Conservation (phyloP, 1,140 invertebrate genomes). For the Drosophila baimaii region DNA sequence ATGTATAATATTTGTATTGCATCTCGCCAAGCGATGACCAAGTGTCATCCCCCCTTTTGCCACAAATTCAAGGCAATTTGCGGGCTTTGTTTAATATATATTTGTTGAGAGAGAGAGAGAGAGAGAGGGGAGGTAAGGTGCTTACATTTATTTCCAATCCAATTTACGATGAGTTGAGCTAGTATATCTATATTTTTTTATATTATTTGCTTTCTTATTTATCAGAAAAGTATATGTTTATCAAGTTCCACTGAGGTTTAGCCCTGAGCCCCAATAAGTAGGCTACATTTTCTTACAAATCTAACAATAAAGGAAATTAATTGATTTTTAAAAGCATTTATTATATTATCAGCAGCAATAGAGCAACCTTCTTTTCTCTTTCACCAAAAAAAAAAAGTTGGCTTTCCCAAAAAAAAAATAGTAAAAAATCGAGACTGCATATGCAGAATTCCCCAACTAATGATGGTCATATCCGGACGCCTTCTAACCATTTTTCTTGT, state of each 20-base stretch:
- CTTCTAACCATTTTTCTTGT: constrained; percentile 37
- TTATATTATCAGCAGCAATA: too few relatives aligned
- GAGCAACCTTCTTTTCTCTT: too few relatives aligned
- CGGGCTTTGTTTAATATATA: constrained; percentile 43
- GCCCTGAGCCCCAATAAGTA: not conserved
- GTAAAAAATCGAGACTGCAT: constrained; percentile 8
- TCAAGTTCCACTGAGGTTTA: not conserved
- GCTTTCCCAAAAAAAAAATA: too few relatives aligned
- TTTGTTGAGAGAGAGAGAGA: not conserved
- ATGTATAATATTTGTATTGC: constrained; percentile 60
- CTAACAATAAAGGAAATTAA: too few relatives aligned
- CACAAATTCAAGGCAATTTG: constrained; percentile 35
- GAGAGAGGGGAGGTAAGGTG: not conserved
- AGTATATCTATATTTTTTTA: not conserved
- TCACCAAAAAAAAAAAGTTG: too few relatives aligned
- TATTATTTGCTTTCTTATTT: not conserved
- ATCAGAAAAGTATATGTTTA: not conserved
- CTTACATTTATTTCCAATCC: constrained; percentile 26
- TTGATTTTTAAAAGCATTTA: too few relatives aligned
- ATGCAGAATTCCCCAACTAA: constrained; percentile 35
- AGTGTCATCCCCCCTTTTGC: constrained; percentile 13
- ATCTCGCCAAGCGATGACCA: constrained; percentile 40
- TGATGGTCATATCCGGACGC: constrained; percentile 27
- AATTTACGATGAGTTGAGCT: constrained; percentile 8
- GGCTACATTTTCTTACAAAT: not conserved